Conservation (phyloP, 2,113 vertebrate genomes). For the Rafetus swinhoei region DNA sequence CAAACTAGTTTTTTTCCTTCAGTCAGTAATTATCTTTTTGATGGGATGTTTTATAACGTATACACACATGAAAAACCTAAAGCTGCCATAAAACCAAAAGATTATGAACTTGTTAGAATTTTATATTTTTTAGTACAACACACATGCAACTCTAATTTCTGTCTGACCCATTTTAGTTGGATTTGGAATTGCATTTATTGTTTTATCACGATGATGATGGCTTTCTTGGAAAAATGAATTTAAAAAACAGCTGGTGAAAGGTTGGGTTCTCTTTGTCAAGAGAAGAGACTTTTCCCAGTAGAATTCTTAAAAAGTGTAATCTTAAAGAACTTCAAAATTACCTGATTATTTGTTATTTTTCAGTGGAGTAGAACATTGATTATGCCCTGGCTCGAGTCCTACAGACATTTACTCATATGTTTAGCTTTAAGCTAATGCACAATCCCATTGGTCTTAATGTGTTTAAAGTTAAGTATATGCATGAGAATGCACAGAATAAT, state of each 20-base stretch:
- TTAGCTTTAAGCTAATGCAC: constrained; percentile 7
- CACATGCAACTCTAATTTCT: constrained; percentile 42
- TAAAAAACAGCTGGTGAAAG: constrained; percentile 45
- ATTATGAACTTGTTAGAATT: constrained; percentile 46
- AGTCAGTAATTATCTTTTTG: constrained; percentile 76
- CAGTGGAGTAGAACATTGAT: neutral
- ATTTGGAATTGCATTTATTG: constrained; percentile 12
- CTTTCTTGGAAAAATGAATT: constrained; percentile 63
- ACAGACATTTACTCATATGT: neutral
- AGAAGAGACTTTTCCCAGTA: constrained; percentile 32
- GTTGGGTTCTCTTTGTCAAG: constrained; percentile 41
- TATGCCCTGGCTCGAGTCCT: neutral
- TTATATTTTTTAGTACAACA: constrained; percentile 57
- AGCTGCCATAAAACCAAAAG: constrained; percentile 43
- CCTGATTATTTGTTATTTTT: constrained; percentile 40
- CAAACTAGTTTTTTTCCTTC: neutral
- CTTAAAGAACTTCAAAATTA: constrained; percentile 56
- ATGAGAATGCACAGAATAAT: neutral
- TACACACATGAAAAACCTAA: constrained; percentile 33
- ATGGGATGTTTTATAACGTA: constrained; percentile 73
- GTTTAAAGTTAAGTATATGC: neutral
- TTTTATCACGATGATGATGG: constrained; percentile 53
- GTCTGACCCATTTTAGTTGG: neutral
- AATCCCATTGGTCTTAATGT: neutral
- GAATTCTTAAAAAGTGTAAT: constrained; percentile 62